Evolutionary conservation across 2,888 invertebrate species (phyloP).

Genomic region (Labia minor): DNA sequence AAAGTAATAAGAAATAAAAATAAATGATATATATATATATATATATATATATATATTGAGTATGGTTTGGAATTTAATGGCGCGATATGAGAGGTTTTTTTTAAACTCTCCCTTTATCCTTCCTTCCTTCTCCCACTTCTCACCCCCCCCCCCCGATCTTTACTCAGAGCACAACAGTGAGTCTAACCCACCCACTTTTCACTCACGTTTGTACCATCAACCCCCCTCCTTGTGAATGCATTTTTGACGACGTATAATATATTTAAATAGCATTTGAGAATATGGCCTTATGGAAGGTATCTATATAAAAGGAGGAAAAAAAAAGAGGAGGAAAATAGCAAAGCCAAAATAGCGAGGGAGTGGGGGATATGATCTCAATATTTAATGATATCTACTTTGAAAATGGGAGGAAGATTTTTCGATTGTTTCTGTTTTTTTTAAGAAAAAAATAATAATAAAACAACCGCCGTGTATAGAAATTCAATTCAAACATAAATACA

Average conservation of each 20-base stretch:
- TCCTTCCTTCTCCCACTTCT: too few relatives aligned
- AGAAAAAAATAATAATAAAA: too few relatives aligned
- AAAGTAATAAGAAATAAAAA: too few relatives aligned
- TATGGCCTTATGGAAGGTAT: background rate
- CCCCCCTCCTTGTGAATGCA: background rate
- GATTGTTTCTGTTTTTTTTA: background rate
- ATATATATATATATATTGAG: background rate
- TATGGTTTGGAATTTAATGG: slow-evolving; percentile 13
- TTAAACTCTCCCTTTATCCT: too few relatives aligned
- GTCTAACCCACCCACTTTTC: too few relatives aligned
- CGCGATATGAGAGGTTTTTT: slow-evolving; percentile 5
- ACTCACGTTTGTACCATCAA: background rate
- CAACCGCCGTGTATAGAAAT: background rate
- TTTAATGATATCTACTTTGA: background rate
- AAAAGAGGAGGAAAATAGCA: too few relatives aligned
- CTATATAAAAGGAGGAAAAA: too few relatives aligned
- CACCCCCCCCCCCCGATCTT: too few relatives aligned
- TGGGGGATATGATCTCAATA: background rate
- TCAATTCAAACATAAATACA: background rate
- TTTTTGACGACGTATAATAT: slow-evolving; percentile 8
- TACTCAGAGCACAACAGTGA: too few relatives aligned
- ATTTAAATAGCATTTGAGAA: slow-evolving; percentile 13
- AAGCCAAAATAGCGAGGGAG: background rate
- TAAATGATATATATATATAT: background rate
- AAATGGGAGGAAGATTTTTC: background rate